phyloP scores from a whole-genome alignment of 2,797 vertebrate species.

The Syngnathus rostellatus region DNA sequence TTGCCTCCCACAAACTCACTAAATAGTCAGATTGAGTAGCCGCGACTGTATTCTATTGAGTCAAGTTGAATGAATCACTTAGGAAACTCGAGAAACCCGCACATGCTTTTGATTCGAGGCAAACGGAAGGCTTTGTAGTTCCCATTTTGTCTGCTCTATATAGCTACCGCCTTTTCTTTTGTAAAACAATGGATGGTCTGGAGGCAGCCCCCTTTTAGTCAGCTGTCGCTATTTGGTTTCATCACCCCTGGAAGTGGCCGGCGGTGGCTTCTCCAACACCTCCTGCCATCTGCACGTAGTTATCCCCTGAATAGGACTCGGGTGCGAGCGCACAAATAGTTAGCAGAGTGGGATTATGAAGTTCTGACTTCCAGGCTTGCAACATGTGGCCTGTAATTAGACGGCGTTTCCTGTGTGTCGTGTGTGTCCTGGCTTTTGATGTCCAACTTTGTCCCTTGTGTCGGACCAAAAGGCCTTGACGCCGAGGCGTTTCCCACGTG shows the following conservation, averaged over 20 bases:
- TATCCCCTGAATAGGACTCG: constrained; percentile 54
- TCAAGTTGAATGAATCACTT: constrained; percentile 19
- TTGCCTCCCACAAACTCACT: constrained; percentile 6
- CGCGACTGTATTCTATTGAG: not conserved
- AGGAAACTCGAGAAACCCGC: constrained; percentile 62
- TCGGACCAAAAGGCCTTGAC: constrained; percentile 51
- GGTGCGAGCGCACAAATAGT: constrained; percentile 23
- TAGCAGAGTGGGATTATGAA: constrained; percentile 61
- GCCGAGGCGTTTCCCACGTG: not conserved
- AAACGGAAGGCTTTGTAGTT: constrained; percentile 63
- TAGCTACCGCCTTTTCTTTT: constrained; percentile 47
- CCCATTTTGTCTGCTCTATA: constrained; percentile 50
- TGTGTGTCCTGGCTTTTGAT: constrained; percentile 56
- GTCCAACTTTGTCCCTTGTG: constrained; percentile 55
- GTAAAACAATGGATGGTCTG: constrained; percentile 41
- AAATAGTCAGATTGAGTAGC: not conserved
- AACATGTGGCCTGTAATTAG: constrained; percentile 69
- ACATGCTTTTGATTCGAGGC: not conserved
- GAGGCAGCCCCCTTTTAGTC: constrained; percentile 47
- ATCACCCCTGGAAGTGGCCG: constrained; percentile 43
- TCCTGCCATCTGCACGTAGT: constrained; percentile 64
- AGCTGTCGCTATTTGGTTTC: constrained; percentile 56
- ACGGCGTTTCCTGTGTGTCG: constrained; percentile 60
- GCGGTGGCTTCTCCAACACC: constrained; percentile 37
- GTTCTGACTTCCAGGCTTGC: constrained; percentile 61